Percentiles rank a stretch among this genome's conserved stretches.
These are phyloP conservation scores for Xestia rhomboidea DNA, from an alignment of 2,888 invertebrate genomes.

Conservation along the genomic window DNA sequence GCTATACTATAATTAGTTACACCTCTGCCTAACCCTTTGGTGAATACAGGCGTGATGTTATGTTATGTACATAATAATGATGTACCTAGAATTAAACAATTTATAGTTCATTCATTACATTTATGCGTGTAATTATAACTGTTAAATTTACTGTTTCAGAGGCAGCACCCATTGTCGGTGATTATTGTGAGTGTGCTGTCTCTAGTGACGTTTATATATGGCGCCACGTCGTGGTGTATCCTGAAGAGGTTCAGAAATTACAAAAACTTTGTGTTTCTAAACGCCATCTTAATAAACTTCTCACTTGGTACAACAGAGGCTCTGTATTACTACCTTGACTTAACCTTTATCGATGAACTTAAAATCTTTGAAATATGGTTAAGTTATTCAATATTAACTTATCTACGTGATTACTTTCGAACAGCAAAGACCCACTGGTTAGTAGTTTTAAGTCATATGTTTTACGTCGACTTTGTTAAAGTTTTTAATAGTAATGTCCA, in stretches of 20 bases:
- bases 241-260: slow-evolving; percentile 4
- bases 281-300: slow-evolving; percentile 4
- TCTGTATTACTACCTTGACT: not conserved
- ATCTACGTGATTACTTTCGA: not conserved
- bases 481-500: not conserved
- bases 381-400: too few relatives aligned
- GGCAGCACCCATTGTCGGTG: too few relatives aligned
- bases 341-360: too few relatives aligned
- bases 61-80: too few relatives aligned
- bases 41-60: too few relatives aligned
- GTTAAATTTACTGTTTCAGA: too few relatives aligned
- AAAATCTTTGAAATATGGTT: too few relatives aligned
- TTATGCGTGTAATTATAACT: too few relatives aligned
- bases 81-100: too few relatives aligned
- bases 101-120: too few relatives aligned
- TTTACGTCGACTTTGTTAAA: slow-evolving; percentile 8
- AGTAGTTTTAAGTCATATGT: slow-evolving; percentile 10
- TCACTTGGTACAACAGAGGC: not conserved
- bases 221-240: slow-evolving; percentile 15
- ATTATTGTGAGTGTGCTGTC: not conserved
- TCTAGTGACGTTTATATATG: not conserved
- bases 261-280: slow-evolving; percentile 19
- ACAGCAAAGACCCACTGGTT: slow-evolving; percentile 10
- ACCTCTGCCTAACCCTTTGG: too few relatives aligned
- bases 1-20: too few relatives aligned